phyloP scores from a whole-genome alignment of 1,140 invertebrate species.

The Diuraphis noxia region DNA sequence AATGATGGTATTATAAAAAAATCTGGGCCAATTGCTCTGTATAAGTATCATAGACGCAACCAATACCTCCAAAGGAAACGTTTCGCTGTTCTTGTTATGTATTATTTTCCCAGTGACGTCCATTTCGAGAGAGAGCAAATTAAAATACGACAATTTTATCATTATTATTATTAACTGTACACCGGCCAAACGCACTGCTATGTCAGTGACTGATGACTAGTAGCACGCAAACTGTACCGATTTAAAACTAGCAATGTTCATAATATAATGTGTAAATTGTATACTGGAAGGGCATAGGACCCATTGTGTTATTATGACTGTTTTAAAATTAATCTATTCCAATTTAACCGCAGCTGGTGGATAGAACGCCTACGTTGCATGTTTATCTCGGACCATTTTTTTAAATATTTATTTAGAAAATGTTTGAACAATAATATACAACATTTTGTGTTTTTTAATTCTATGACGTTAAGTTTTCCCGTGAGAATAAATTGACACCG shows the following conservation, averaged over 20 bases:
- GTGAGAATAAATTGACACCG: background rate
- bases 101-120: background rate
- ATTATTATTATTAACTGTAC: background rate
- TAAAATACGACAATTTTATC: slow-evolving; percentile 28
- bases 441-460: background rate
- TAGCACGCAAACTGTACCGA: slow-evolving; percentile 8
- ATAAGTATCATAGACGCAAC: background rate
- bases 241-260: slow-evolving; percentile 6
- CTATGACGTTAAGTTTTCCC: background rate
- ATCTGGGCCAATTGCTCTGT: slow-evolving; percentile 17
- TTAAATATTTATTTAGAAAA: slow-evolving; percentile 45
- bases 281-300: slow-evolving; percentile 30
- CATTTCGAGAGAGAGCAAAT: background rate
- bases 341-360: slow-evolving; percentile 49
- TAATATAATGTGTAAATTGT: slow-evolving; percentile 32
- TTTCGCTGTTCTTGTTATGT: slow-evolving; percentile 7
- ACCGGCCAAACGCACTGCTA: background rate
- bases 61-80: slow-evolving; percentile 9
- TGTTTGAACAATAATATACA: background rate
- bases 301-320: slow-evolving; percentile 31
- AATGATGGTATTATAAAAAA: background rate
- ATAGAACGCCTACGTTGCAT: background rate
- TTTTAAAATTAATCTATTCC: slow-evolving; percentile 52
- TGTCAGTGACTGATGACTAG: slow-evolving; percentile 20
- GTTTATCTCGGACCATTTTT: slow-evolving; percentile 24